These are phyloP conservation scores for Dioctria linearis DNA, from an alignment of 2,888 invertebrate genomes.

Conservation along the genomic window DNA sequence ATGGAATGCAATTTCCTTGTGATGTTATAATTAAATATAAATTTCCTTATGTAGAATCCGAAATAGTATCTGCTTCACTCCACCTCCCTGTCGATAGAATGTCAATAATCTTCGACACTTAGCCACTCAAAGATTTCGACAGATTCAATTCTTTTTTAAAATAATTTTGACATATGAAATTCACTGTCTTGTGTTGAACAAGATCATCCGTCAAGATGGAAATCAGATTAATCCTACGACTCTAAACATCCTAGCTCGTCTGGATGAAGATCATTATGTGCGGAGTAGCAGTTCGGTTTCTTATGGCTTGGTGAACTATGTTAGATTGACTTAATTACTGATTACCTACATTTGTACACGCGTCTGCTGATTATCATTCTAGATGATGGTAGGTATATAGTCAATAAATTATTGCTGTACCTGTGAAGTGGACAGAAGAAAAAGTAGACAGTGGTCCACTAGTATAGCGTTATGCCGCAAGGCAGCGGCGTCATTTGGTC, in stretches of 20 bases:
- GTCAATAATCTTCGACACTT: background rate
- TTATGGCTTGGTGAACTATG: background rate
- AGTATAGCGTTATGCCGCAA: background rate
- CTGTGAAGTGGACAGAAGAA: background rate
- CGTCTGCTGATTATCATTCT: conserved; percentile 16
- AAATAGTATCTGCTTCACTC: too few relatives aligned
- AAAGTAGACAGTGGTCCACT: background rate
- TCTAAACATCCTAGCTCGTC: background rate
- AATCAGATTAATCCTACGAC: background rate
- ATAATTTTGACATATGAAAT: conserved; percentile 45
- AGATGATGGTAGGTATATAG: background rate
- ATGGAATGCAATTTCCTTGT: too few relatives aligned
- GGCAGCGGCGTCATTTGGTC: background rate
- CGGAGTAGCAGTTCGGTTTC: conserved; percentile 5
- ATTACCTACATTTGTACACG: background rate
- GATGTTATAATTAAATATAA: too few relatives aligned
- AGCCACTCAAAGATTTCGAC: background rate
- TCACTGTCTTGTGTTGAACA: conserved; percentile 35
- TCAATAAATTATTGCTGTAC: conserved; percentile 2
- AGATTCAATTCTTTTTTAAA: conserved; percentile 19
- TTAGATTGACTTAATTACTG: conserved; percentile 2
- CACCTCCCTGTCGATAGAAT: too few relatives aligned
- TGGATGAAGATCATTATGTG: conserved; percentile 18
- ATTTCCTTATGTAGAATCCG: too few relatives aligned
- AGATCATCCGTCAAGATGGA: conserved; percentile 38